Base-by-base conservation (phyloP, 1,140 invertebrate species). In the Cydia pomonella region DNA sequence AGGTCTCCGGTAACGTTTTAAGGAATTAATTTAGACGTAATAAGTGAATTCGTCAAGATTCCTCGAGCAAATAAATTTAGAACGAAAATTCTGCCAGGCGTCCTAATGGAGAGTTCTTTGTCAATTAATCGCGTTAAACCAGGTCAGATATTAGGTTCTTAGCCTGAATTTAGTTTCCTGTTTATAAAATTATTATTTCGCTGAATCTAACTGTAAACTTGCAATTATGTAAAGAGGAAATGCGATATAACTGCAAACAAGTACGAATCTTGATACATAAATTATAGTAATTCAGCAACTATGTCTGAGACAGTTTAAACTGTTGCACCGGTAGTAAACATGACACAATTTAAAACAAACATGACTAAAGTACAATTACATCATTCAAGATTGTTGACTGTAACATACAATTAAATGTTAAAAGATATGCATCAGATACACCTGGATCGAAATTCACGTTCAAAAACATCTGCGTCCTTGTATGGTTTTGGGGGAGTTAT, bases 1-100 rank as follows among this genome's bases (percentile, higher is more conserved):
- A 81, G 76, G 76, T 77, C 71, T 71, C 80, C 41, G 38, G 74
- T 53, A 73, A 71, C 77, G 62, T 77, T 78, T 73, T 76, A 74
- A 77, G 62, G 44, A 83, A 83, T 83, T 79, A 79, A 82, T 83
- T 80, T 79, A 74, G 78, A 79, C 78, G 74, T 76, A 74, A 76
- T 82, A 82, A 82, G 78, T 81, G 75, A 81, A 83, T 81, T 78
- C 77, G 77, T 82, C 76, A 80, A 79, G 81, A 80, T 77, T 80
- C 77, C 72, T 79, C 38, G 75, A 81, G 72, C 73, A 77, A 81
- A 81, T 80, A 77, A 80, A 76, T 71, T 66, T 73, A 50, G 66
- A 81, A 81, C 73, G 76, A 76, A 76, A 78, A 77, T 77, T 79
- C 38, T 72, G 74, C 75, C 66, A 75, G 62, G 75, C 64, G 64